phyloP scores from a whole-genome alignment of 2,113 vertebrate genomes.

The Saguinus imperator region DNA sequence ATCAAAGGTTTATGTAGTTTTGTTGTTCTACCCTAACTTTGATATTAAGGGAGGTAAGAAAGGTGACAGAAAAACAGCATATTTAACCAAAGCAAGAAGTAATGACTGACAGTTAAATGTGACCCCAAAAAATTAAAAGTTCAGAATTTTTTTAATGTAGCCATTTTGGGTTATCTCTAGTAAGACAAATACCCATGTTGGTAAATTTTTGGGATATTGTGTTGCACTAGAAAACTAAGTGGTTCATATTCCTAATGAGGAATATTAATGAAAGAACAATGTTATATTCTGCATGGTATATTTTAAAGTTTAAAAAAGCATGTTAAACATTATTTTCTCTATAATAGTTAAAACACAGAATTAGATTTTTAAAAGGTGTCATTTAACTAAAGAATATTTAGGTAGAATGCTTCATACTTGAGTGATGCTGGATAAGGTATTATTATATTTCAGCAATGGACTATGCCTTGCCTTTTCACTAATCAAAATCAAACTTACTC shows the following conservation, averaged over 20 bases:
- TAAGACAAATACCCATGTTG: neutral
- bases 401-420: neutral
- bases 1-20: neutral
- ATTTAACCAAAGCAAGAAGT: conserved; percentile 1
- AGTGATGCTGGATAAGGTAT: neutral
- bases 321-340: neutral
- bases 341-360: neutral
- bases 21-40: neutral
- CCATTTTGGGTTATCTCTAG: neutral
- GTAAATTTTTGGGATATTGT: neutral
- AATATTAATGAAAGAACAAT: neutral
- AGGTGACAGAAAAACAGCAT: neutral
- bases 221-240: conserved; percentile 4
- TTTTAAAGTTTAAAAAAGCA: conserved; percentile 50
- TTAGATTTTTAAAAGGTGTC: neutral
- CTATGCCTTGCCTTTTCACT: conserved; percentile 53
- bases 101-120: neutral
- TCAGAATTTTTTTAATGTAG: neutral
- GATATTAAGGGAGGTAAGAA: neutral
- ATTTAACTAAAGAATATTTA: conserved; percentile 6
- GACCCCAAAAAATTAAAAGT: neutral
- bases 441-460: neutral
- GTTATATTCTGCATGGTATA: conserved; percentile 27
- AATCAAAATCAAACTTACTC: conserved; percentile 8
- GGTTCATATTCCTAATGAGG: conserved; percentile 3